Percentiles rank a stretch among this genome's conserved stretches.
Conservation (phyloP, 2,888 invertebrate genomes). For the Theretra japonica region DNA sequence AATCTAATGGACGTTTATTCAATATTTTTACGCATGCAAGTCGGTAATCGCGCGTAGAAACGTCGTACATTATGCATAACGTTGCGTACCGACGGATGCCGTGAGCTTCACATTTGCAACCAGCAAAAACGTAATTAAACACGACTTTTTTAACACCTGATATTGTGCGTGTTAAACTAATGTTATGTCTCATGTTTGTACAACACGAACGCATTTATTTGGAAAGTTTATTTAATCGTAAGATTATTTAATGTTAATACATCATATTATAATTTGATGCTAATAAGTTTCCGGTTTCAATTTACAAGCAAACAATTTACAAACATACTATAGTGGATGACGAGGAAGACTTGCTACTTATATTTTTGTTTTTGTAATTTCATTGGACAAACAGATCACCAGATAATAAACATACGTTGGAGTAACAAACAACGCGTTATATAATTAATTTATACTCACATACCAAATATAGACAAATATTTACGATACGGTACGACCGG, state of each 20-base stretch:
- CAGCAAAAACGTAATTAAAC: constrained; percentile 21
- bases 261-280: not conserved
- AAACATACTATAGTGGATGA: no score
- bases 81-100: constrained; percentile 37
- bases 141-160: constrained; percentile 3
- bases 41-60: constrained; percentile 42
- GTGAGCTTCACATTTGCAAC: not conserved
- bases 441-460: not conserved
- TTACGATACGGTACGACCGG: constrained; percentile 40
- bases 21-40: constrained; percentile 13
- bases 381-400: no score
- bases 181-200: not conserved
- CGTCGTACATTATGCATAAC: constrained; percentile 52
- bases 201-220: not conserved
- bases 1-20: not conserved
- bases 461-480: constrained; percentile 21
- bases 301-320: no score
- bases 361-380: no score
- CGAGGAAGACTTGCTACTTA: no score
- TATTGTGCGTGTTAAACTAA: constrained; percentile 29
- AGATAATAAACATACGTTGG: no score
- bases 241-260: not conserved
- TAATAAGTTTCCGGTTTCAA: no score
- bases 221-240: not conserved
- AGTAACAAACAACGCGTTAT: not conserved